Conservation (phyloP, 2,797 vertebrate species). For the Craterocephalus amniculus region DNA sequence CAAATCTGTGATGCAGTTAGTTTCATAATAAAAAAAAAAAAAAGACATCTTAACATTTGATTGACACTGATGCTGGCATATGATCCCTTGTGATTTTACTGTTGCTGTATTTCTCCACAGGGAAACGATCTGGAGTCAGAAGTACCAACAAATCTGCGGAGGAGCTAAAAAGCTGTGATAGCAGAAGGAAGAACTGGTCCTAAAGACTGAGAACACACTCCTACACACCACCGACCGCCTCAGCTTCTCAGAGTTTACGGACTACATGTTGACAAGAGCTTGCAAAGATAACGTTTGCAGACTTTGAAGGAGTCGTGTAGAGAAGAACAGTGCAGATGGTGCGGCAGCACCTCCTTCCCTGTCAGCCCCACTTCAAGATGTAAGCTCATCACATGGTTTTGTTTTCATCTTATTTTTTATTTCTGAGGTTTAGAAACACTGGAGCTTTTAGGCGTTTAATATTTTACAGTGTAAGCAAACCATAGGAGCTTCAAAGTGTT, state of each 20-base stretch:
- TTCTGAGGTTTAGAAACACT: slow-evolving; percentile 3
- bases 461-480: slow-evolving; percentile 1
- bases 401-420: slow-evolving; percentile 6
- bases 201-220: slow-evolving; percentile 18
- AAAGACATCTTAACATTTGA: slow-evolving; percentile 48
- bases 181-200: slow-evolving; percentile 24
- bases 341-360: slow-evolving; percentile 57
- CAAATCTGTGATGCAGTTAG: slow-evolving; percentile 35
- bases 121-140: slow-evolving; percentile 46
- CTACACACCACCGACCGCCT: slow-evolving; percentile 10
- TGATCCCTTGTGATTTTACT: slow-evolving; percentile 43
- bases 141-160: slow-evolving; percentile 45
- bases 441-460: slow-evolving; percentile 1
- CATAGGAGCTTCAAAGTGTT: neutral
- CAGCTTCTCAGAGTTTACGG: slow-evolving; percentile 35
- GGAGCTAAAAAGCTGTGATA: slow-evolving; percentile 39
- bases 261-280: slow-evolving; percentile 24
- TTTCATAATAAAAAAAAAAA: slow-evolving; percentile 51
- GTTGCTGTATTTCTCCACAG: slow-evolving; percentile 57
- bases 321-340: slow-evolving; percentile 65
- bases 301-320: slow-evolving; percentile 37
- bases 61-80: slow-evolving; percentile 40
- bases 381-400: slow-evolving; percentile 37
- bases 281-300: slow-evolving; percentile 29
- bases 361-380: slow-evolving; percentile 74